These are phyloP conservation scores for Gadopsis bispinosus DNA, from an alignment of 2,797 vertebrate genomes.

Conservation along the genomic window DNA sequence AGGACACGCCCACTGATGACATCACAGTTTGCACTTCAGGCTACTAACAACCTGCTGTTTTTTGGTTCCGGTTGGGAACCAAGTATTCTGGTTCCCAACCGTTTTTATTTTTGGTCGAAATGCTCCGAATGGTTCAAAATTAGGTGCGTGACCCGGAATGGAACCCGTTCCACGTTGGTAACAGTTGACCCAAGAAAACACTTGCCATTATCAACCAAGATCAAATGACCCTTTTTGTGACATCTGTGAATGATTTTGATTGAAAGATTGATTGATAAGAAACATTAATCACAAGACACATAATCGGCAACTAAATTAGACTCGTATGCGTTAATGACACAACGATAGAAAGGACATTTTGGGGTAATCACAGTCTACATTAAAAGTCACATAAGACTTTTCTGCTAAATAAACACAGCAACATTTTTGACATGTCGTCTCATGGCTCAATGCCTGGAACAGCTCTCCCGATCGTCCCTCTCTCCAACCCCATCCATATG, in stretches of 20 bases:
- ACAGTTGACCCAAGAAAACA: too few species aligned
- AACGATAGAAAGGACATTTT: too few species aligned
- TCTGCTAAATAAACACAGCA: neutral
- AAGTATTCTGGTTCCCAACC: too few species aligned
- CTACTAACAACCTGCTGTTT: too few species aligned
- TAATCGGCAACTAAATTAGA: neutral
- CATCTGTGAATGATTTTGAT: neutral
- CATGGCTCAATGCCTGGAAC: neutral
- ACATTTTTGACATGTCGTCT: neutral
- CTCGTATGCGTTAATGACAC: neutral
- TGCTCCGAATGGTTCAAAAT: too few species aligned
- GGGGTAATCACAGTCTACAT: neutral
- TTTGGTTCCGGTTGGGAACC: too few species aligned
- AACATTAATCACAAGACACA: neutral
- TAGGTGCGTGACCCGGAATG: too few species aligned
- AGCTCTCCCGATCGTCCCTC: neutral
- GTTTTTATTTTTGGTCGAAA: too few species aligned
- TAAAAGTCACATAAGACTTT: neutral
- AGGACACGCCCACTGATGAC: too few species aligned
- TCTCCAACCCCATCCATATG: conserved; percentile 4
- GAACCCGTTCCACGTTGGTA: too few species aligned
- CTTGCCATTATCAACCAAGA: neutral
- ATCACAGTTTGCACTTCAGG: too few species aligned
- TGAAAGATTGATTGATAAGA: neutral
- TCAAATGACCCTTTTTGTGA: too few species aligned